These are phyloP conservation scores for Cryptus armator DNA, from an alignment of 2,888 invertebrate genomes.

Conservation along the genomic window DNA sequence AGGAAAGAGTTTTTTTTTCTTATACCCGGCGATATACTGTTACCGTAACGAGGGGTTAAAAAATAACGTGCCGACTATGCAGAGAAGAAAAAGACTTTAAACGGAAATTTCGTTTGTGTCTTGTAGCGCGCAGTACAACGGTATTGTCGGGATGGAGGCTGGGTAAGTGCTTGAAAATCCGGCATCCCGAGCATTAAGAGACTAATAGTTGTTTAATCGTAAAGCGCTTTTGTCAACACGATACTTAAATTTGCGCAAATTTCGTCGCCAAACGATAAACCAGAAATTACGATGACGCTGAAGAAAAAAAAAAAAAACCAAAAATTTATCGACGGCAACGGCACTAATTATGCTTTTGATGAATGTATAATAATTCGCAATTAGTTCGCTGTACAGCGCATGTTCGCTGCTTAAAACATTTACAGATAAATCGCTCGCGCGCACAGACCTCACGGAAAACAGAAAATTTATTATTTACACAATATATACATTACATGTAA, in stretches of 20 bases:
- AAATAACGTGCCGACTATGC: slow-evolving; percentile 21
- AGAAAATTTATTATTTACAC: not conserved
- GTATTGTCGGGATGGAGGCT: slow-evolving; percentile 86
- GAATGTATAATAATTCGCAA: slow-evolving; percentile 20
- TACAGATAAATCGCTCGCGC: not conserved
- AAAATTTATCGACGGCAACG: slow-evolving; percentile 22
- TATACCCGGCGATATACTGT: slow-evolving; percentile 9
- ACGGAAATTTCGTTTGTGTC: slow-evolving; percentile 77
- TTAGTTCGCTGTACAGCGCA: slow-evolving; percentile 37
- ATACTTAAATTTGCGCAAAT: slow-evolving; percentile 35
- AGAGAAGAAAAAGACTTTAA: slow-evolving; percentile 59
- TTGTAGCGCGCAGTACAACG: slow-evolving; percentile 86
- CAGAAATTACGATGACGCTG: not conserved
- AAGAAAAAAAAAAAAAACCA: not conserved
- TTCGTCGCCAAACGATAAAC: slow-evolving; percentile 23
- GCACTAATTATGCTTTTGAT: slow-evolving; percentile 37
- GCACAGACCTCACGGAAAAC: not conserved
- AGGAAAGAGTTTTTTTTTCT: too few relatives aligned
- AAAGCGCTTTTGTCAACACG: slow-evolving; percentile 62
- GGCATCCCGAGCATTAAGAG: slow-evolving; percentile 33
- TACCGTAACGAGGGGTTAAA: not conserved
- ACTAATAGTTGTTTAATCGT: slow-evolving; percentile 30
- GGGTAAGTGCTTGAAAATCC: slow-evolving; percentile 84
- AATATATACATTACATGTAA: not conserved
- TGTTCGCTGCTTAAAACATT: slow-evolving; percentile 38